Base-by-base conservation (phyloP, 2,888 invertebrate species). In the Tetanocera ferruginea region DNA sequence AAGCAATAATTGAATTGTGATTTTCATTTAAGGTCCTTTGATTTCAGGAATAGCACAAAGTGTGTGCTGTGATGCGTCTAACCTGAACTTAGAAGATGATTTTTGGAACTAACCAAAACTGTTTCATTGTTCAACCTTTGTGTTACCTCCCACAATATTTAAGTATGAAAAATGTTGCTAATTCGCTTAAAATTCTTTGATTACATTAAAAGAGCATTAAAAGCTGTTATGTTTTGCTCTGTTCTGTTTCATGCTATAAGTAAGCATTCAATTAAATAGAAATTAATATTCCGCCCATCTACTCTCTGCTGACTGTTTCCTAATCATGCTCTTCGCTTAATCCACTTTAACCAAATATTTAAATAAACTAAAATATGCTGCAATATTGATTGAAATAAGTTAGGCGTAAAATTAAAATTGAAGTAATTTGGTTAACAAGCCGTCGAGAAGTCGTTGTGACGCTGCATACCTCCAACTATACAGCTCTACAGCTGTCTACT, bases 21-120 rank as follows among this genome's bases (percentile, higher is more conserved):
- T 87, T 87, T 86, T 85, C 83, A 87, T 86, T 87, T 85, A 84
- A 83, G 82, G 83, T 86, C 84, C 85, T 87, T 86, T 87, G 87
- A 87, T 86, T 84, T 86, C 84, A 81, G 81, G 78, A 80, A 82
- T 82, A 84, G 79, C 70, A 76, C 67, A 57, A 69, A 51, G 69
- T 69, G 69, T 69, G 69, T 69, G 69, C 69, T 49, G 23, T 49
- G 52, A 49, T 49, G 69, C 69, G 51, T 69, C 8, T 69, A 69
- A 51, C 28, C 17, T 69, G 25, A 51, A 25, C 67, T 37, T 9
- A 37, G 66, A 66, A 14, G 67, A 37, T 5, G 67, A 19, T 28
- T 23, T 60, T 23, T 60, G 43, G 14, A 43, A 43, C 43, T 43
- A 43, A 43, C 43, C 14, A 43, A 43, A 43, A 43, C 14, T 43